phyloP scores from a whole-genome alignment of 2,797 vertebrate species.

The Rhabdomys pumilio region DNA sequence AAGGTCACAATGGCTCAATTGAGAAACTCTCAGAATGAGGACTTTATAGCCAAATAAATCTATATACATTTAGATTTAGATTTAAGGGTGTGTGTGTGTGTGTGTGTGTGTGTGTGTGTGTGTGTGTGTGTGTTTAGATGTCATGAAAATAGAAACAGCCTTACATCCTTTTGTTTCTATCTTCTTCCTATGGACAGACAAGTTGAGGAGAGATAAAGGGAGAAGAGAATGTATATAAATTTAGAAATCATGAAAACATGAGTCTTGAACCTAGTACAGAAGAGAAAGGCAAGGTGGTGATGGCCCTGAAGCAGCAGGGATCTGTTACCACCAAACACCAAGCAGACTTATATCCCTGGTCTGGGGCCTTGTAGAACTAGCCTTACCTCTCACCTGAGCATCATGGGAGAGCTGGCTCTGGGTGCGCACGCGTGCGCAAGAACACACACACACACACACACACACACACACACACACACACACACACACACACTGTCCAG shows the following conservation, averaged over 20 bases:
- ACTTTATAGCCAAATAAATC: conserved; percentile 17
- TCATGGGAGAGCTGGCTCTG: not conserved
- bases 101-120: too few species aligned
- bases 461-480: not conserved
- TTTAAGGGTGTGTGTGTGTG: not conserved
- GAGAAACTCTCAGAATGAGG: not conserved
- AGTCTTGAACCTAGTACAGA: not conserved
- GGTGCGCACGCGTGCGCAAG: too few species aligned
- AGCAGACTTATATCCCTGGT: not conserved
- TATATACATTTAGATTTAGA: not conserved
- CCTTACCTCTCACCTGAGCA: too few species aligned
- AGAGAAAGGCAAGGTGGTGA: not conserved
- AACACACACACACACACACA: not conserved
- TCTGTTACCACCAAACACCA: not conserved
- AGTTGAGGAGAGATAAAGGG: not conserved
- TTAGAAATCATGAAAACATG: not conserved
- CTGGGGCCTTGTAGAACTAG: not conserved
- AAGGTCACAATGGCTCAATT: not conserved
- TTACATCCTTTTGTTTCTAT: not conserved
- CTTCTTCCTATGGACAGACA: not conserved
- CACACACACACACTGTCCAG: too few species aligned
- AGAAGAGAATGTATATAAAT: not conserved
- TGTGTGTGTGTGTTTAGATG: not conserved
- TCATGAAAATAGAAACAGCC: not conserved
- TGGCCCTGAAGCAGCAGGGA: not conserved